Conservation (phyloP, 2,797 vertebrate genomes). For the Halcyon smyrnensis region DNA sequence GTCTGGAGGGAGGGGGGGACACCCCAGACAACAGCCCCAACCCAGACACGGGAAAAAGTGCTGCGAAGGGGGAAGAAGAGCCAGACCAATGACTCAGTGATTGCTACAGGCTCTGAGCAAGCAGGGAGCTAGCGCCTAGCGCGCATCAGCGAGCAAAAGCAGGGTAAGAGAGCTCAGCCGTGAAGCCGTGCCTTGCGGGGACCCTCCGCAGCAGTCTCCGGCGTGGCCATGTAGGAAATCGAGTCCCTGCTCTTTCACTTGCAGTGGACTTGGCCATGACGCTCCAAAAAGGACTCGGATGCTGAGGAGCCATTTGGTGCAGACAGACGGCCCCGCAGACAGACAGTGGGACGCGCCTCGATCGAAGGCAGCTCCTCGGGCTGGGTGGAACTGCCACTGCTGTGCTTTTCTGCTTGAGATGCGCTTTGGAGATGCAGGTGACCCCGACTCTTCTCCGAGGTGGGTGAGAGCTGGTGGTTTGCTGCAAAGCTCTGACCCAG, state of each 20-base stretch:
- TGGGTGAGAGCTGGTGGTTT: neutral
- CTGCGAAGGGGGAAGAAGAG: neutral
- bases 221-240: fast-evolving
- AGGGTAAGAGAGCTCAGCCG: neutral
- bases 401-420: neutral
- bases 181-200: fast-evolving
- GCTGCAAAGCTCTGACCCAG: neutral
- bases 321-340: fast-evolving
- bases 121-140: neutral
- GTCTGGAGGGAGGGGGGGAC: neutral
- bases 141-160: neutral
- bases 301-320: neutral
- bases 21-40: conserved; percentile 43
- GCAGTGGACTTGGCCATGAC: neutral
- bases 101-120: conserved; percentile 23
- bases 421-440: neutral
- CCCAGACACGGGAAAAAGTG: neutral
- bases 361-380: neutral
- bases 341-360: neutral
- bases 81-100: conserved; percentile 63
- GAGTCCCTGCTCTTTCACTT: fast-evolving
- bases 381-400: neutral
- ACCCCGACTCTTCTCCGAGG: neutral
- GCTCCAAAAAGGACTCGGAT: neutral
- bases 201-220: fast-evolving